Evolutionary conservation across 2,113 vertebrate genomes (phyloP), one percentile per base, ranked within the genome.

Genomic region (Lichenostomus cassidix): DNA sequence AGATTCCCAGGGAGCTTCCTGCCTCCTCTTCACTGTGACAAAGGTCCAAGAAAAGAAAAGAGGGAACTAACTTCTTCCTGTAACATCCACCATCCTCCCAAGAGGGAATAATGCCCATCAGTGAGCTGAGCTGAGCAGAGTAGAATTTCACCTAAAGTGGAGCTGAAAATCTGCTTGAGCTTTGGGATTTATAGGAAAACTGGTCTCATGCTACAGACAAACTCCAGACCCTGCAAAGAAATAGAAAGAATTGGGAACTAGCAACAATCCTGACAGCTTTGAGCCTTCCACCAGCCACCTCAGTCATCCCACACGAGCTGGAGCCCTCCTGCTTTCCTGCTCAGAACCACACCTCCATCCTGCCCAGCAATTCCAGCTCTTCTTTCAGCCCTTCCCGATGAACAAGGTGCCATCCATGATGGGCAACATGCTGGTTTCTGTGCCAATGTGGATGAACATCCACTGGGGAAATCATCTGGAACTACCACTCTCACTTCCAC

Each of bases 271-370:
- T 63, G 60, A 64, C 21, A 79, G 62, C 42, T 37, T 18, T 16
- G 5, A 55, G 19, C 47, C 25, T 82, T 74, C 35, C 73, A 67
- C 15, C 17, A 4, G 44, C 62, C 27, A 3, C 11, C 53, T 49
- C 31, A 46, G 37, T 27, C 31, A 7, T 24, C 37, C 59, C 37
- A 15, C 28, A 53, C 0, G 0, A 69, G 3, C 9, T 63, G 39
- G 41, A 83, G 23, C 33, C 42, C 67, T 85, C 46, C 39, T 80
- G 50, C 21, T 62, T 62, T 69, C 53, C 83, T 74, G 19, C 22
- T 79, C 55, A 29, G 56, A 35, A 29, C 15, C 29, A 23, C 50
- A 62, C 9, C 39, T 42, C 42, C 47, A 33, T 10, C 35, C 52
- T 79, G 21, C 69, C 55, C 84, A 78, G 56, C 47, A 68, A 29